Evolutionary conservation across 2,797 vertebrate genomes (phyloP), one percentile per base, ranked within the genome.

Genomic region (Peromyscus melanophrys): DNA sequence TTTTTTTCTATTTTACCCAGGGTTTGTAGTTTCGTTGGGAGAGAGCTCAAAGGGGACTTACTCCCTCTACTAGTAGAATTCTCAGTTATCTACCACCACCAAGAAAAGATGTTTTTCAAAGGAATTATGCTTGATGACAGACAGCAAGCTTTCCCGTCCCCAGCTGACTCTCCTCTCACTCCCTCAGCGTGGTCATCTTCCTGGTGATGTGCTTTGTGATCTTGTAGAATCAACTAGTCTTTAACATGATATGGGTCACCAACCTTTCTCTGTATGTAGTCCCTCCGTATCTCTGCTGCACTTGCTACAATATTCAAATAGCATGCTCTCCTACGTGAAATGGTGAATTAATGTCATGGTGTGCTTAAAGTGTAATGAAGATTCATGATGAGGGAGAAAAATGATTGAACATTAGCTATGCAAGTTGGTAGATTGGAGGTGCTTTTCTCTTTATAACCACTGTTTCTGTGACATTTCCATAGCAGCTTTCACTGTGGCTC

Each of bases 21-120:
- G 76, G 55, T 75, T 87, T 31, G 61, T 84, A 16, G 31, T 86
- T 89, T 23, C 76, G 8, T 78, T 23, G 11, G n/a, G 59, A 87
- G 27, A 85, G 1, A 55, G n/a, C 27, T 55, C 59, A 0, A 31
- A 31, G 8, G 43, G 34, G 80, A 69, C 52, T 81, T 43, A 5
- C 37, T 96, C 37, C 9, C 17, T 92, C 49, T 43, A 55, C 31
- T 27, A 17, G 13, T 29, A 27, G 49, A 73, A 92, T 52, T 57
- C 49, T 69, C 23, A 3, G 29, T 77, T 95, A 49, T 69, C 81
- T 89, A 5, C 82, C 61, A 77, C 65, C 5, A 29, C 40, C 65
- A 46, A 90, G 59, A 87, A 96, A 69, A 86, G 77, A 86, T 89
- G 61, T 16, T 96, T 96, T 93, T 10, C 31, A 83, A 85, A 71